Base-by-base conservation (phyloP, 64 coral and sea anemone species). In the Montipora sp. region DNA sequence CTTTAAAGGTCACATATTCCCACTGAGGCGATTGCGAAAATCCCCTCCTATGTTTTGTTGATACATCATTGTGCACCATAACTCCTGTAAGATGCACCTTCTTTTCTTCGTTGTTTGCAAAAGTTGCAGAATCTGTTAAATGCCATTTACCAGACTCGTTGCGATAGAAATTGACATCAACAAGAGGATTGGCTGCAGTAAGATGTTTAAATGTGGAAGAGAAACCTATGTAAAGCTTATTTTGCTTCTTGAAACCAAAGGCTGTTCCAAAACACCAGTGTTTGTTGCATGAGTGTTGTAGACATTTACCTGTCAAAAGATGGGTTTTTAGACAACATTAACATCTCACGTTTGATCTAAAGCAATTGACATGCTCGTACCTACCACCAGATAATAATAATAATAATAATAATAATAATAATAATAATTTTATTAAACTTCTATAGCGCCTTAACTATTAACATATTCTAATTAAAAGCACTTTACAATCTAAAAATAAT, bases 101-200 rank as follows among this genome's bases (percentile, higher is more conserved):
- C 3, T 72, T 85, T 46, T 85, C 82, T 6, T 70, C 82, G 51
- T 85, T 50, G n/a, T 85, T 50, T 5, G 19, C 10, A 71, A 85
- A 72, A 13, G 45, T 85, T 50, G 66, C 82, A 48, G 82, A 69
- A 7, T 36, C 82, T 47, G 82, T 72, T 13, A 67, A 23, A 50
- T 24, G 65, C 82, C 82, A 85, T 10, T 67, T 85, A 7, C 44
- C 61, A 47, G 82, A 48, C 11, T 71, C 27, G 11, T 85, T 85
- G 47, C 60, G 82, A 23, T 85, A 85, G 65, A 85, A 85, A n/a
- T 85, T 85, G 11, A 85, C 66, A 71, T 85, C 15, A 71, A 85
- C 82, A 11, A 45, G 48, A 47, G 82, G 82, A 71, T 50, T 85
- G 15, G 43, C 43, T 19, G 61, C 47, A 11, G 45, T 5, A 16